Evolutionary conservation across 1,140 invertebrate genomes (phyloP).

Genomic region (Lasaia peninsularis): DNA sequence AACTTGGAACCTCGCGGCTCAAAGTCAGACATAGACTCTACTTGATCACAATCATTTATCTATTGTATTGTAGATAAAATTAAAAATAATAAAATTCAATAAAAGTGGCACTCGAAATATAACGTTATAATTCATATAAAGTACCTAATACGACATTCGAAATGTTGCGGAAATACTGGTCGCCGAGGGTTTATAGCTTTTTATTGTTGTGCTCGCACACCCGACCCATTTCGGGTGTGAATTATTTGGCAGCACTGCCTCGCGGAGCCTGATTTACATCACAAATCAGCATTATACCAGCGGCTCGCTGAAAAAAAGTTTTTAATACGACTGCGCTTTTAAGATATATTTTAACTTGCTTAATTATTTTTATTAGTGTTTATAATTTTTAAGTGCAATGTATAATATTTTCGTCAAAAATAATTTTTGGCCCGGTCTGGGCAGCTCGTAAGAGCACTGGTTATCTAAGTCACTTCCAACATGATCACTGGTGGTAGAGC

Average conservation of each 20-base stretch:
- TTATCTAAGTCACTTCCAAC: no score
- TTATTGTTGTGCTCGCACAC: slow-evolving; percentile 52
- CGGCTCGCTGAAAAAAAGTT: background rate
- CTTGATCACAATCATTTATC: no score
- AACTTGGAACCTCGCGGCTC: no score
- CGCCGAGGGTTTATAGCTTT: slow-evolving; percentile 49
- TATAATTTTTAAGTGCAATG: no score
- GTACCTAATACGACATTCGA: slow-evolving; percentile 30
- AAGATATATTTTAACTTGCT: no score
- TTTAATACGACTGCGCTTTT: background rate
- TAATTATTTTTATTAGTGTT: no score
- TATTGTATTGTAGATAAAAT: slow-evolving; percentile 1
- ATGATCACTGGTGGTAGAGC: no score
- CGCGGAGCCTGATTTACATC: slow-evolving; percentile 34
- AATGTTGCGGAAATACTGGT: slow-evolving; percentile 27
- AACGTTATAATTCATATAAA: slow-evolving; percentile 26
- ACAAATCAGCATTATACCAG: background rate
- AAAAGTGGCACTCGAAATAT: slow-evolving; percentile 20
- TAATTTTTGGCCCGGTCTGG: no score
- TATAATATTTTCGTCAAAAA: no score
- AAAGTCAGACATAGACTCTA: no score
- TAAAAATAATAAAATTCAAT: background rate
- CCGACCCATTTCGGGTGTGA: slow-evolving; percentile 50
- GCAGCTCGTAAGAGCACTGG: no score
- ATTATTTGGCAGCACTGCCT: slow-evolving; percentile 53